These are phyloP conservation scores for Gasteruption jaculator DNA, from an alignment of 2,888 invertebrate genomes.

Conservation along the genomic window DNA sequence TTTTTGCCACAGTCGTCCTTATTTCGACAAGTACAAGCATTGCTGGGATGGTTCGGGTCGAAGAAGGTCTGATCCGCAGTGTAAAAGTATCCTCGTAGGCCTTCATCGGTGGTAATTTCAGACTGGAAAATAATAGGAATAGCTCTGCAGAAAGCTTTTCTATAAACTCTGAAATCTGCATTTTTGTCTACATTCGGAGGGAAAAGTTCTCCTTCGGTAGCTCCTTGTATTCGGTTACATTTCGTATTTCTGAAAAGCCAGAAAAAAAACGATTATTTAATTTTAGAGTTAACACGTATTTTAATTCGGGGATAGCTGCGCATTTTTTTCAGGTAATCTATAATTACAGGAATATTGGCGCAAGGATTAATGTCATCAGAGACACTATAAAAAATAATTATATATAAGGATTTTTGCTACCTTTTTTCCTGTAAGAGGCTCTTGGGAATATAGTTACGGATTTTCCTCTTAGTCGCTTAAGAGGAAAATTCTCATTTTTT, in stretches of 20 bases:
- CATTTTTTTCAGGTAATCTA: no score
- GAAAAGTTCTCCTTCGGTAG: conserved; percentile 70
- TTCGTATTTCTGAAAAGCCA: conserved; percentile 52
- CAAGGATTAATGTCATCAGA: no score
- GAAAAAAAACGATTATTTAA: no score
- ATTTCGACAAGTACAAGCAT: conserved; percentile 61
- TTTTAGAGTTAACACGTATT: no score
- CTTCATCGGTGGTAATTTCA: conserved; percentile 48
- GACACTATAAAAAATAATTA: no score
- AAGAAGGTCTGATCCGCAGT: conserved; percentile 60
- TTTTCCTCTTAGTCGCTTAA: no score
- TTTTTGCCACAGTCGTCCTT: conserved; percentile 55
- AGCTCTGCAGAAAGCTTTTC: conserved; percentile 73
- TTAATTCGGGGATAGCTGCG: no score
- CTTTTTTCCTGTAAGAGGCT: no score
- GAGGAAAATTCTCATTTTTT: no score
- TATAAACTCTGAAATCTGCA: conserved; percentile 60
- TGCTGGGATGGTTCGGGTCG: conserved; percentile 57
- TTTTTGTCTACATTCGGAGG: conserved; percentile 60
- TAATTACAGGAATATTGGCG: no score
- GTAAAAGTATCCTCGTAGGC: conserved; percentile 61
- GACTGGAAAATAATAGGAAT: conserved; percentile 55
- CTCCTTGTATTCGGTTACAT: conserved; percentile 67
- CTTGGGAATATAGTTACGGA: no score
- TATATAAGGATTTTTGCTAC: no score